Evolutionary conservation across 2,888 invertebrate species (phyloP).

Genomic region (Drosophila crucigera): DNA sequence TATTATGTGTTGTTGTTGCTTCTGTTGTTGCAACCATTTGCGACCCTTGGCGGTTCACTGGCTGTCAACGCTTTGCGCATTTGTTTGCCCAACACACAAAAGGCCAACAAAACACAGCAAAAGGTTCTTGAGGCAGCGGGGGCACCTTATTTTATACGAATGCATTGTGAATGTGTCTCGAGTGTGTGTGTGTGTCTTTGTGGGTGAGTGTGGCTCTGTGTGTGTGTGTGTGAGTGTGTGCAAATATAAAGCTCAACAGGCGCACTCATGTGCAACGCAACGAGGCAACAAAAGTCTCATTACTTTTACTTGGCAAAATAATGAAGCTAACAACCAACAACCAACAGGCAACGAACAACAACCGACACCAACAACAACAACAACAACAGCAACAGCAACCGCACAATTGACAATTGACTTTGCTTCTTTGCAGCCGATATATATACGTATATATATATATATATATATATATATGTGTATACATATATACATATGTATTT

Average conservation of each 20-base stretch:
- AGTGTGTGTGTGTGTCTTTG: slow-evolving; percentile 5
- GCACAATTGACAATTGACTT: slow-evolving; percentile 70
- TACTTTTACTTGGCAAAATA: slow-evolving; percentile 80
- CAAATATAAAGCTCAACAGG: slow-evolving; percentile 63
- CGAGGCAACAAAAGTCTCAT: slow-evolving; percentile 81
- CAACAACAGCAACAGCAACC: slow-evolving; percentile 15
- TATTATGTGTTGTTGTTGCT: neutral
- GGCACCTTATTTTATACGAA: slow-evolving; percentile 42
- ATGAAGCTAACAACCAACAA: slow-evolving; percentile 71
- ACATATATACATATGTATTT: neutral
- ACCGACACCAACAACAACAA: slow-evolving; percentile 19
- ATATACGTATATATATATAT: neutral
- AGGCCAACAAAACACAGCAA: slow-evolving; percentile 47
- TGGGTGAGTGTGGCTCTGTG: slow-evolving; percentile 1
- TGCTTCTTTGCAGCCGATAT: slow-evolving; percentile 31
- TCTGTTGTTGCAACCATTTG: slow-evolving; percentile 14
- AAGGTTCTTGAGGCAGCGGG: neutral
- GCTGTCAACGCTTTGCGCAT: slow-evolving; percentile 75
- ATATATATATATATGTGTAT: neutral
- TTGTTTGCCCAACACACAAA: slow-evolving; percentile 77
- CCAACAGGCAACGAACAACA: slow-evolving; percentile 34
- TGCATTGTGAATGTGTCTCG: slow-evolving; percentile 21
- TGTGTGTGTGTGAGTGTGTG: slow-evolving; percentile 29
- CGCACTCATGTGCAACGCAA: slow-evolving; percentile 80
- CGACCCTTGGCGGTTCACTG: slow-evolving; percentile 33